Evolutionary conservation across 2,888 invertebrate genomes (phyloP).

Genomic region (Polydrusus tereticollis): DNA sequence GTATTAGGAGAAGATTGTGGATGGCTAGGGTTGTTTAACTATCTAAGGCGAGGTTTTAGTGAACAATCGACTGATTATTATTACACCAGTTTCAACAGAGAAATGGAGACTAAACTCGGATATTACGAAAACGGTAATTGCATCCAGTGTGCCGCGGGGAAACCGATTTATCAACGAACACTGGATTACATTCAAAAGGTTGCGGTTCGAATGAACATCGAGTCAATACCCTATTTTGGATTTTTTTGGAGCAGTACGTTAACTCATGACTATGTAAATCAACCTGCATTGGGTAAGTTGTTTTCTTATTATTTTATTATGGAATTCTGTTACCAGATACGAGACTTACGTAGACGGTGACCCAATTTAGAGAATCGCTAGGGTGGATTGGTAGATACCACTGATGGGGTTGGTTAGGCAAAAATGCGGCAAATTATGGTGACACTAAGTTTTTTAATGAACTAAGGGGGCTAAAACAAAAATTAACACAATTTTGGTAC

Average conservation of each 20-base stretch:
- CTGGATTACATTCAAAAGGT: slow-evolving; percentile 80
- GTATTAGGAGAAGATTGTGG: slow-evolving; percentile 88
- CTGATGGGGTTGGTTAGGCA: too few species aligned
- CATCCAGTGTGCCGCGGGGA: slow-evolving; percentile 78
- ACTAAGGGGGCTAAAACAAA: too few species aligned
- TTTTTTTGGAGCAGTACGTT: slow-evolving; percentile 88
- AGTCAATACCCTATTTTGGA: slow-evolving; percentile 77
- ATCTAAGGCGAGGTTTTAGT: slow-evolving; percentile 82
- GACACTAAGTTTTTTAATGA: too few species aligned
- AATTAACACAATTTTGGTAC: too few species aligned
- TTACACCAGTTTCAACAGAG: slow-evolving; percentile 79
- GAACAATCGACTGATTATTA: slow-evolving; percentile 90
- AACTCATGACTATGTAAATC: slow-evolving; percentile 87
- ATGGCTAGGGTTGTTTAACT: slow-evolving; percentile 86
- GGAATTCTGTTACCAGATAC: too few species aligned
- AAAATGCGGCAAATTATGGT: too few species aligned
- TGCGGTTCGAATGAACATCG: slow-evolving; percentile 72
- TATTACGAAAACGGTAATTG: slow-evolving; percentile 72
- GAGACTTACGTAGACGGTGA: too few species aligned
- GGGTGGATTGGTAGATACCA: too few species aligned
- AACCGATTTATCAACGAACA: too few species aligned
- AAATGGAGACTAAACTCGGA: slow-evolving; percentile 77
- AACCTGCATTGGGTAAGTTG: slow-evolving; percentile 79
- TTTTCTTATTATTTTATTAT: background rate
- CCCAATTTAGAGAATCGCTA: too few species aligned